Percentiles rank a stretch among this genome's conserved stretches.
Evolutionary conservation across 2,888 invertebrate genomes (phyloP).

Genomic region (Acronicta leporina): DNA sequence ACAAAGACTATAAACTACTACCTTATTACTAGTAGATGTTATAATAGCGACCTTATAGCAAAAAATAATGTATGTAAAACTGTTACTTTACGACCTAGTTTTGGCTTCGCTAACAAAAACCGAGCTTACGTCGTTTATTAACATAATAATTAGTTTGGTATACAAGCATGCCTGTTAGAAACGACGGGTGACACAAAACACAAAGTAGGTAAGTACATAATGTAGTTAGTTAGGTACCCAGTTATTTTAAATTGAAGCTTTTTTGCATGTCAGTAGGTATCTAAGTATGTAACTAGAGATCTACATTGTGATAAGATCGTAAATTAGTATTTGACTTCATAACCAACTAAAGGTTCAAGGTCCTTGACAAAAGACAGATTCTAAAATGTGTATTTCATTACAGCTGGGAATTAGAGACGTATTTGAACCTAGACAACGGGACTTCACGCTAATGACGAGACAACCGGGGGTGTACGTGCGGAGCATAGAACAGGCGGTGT

Average conservation of each 20-base stretch:
- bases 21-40: no score
- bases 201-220: no score
- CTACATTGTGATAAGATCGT: neutral
- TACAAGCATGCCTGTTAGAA: slow-evolving; percentile 1
- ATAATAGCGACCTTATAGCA: neutral
- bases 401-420: slow-evolving; percentile 94
- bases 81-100: slow-evolving; percentile 38
- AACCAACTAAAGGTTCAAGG: slow-evolving; percentile 30
- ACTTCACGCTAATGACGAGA: slow-evolving; percentile 94
- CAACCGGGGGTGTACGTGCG: slow-evolving; percentile 94
- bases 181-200: slow-evolving; percentile 11
- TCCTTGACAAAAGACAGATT: slow-evolving; percentile 27
- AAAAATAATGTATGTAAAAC: slow-evolving; percentile 7
- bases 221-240: no score
- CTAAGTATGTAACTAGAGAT: neutral
- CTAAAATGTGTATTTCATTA: slow-evolving; percentile 29
- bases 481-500: slow-evolving; percentile 95
- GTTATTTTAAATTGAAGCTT: no score
- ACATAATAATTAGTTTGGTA: slow-evolving; percentile 50
- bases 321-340: slow-evolving; percentile 24
- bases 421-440: slow-evolving; percentile 94
- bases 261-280: no score
- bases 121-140: slow-evolving; percentile 35
- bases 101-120: slow-evolving; percentile 29
- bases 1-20: no score